phyloP scores from a whole-genome alignment of 2,113 vertebrate genomes.

The Trematocara unimaculatum region DNA sequence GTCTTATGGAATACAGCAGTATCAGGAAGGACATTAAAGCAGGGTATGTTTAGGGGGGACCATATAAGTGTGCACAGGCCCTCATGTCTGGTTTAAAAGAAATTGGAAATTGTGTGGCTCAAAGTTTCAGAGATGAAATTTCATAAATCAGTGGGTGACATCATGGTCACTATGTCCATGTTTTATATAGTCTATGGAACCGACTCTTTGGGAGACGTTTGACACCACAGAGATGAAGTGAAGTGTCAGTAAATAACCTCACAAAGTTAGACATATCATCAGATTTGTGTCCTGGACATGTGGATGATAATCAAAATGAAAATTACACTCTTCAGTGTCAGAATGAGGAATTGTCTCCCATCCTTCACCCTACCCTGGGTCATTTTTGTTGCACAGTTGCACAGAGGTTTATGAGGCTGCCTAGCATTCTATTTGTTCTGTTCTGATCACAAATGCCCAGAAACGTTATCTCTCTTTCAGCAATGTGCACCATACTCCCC shows the following conservation, averaged over 20 bases:
- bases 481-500: background rate
- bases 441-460: background rate
- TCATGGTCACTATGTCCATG: rapidly evolving
- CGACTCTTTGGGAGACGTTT: background rate
- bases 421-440: background rate
- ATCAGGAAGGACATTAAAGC: background rate
- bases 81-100: background rate
- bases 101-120: background rate
- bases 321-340: background rate
- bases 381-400: background rate
- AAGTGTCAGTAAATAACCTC: background rate
- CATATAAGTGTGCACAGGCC: rapidly evolving
- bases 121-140: background rate
- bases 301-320: background rate
- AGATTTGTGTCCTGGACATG: background rate
- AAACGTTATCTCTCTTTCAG: background rate
- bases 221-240: background rate
- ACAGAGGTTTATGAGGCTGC: background rate
- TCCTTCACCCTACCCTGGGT: background rate
- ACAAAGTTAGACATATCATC: background rate
- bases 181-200: background rate
- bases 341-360: background rate
- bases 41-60: background rate
- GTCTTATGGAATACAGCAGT: background rate
- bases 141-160: background rate